Conservation (phyloP, 1,140 invertebrate genomes). For the Hycleus phaleratus region DNA sequence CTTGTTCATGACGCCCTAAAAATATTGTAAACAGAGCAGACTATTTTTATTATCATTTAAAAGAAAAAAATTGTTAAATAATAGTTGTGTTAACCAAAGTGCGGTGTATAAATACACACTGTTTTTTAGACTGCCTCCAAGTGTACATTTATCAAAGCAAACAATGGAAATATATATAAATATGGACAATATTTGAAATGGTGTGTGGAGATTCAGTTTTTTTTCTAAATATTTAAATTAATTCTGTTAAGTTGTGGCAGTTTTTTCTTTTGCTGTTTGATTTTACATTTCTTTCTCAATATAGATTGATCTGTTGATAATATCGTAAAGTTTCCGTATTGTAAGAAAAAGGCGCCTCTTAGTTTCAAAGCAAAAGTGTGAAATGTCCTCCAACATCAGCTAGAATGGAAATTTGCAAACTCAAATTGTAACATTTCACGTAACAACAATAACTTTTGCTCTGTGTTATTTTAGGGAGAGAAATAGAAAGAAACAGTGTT, state of each 20-base stretch:
- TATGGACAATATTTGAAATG: constrained; percentile 17
- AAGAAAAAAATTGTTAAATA: constrained; percentile 17
- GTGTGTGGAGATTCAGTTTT: neutral
- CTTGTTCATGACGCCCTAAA: constrained; percentile 6
- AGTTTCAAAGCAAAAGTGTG: constrained; percentile 23
- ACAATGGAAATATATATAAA: neutral
- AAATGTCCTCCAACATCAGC: neutral
- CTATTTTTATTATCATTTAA: constrained; percentile 34
- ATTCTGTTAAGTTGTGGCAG: too few relatives aligned
- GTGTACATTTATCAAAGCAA: constrained; percentile 8
- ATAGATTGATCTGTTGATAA: constrained; percentile 3
- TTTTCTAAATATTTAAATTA: neutral
- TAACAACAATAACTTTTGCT: constrained; percentile 30
- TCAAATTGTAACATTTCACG: constrained; percentile 27
- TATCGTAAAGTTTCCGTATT: constrained; percentile 12
- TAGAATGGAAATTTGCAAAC: too few relatives aligned
- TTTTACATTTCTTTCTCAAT: constrained; percentile 7
- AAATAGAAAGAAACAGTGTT: constrained; percentile 36
- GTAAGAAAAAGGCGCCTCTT: constrained; percentile 14
- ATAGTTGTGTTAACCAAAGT: constrained; percentile 24
- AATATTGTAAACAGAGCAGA: constrained; percentile 38
- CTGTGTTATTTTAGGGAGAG: constrained; percentile 39
- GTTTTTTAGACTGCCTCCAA: constrained; percentile 8
- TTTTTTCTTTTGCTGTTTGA: constrained; percentile 7
- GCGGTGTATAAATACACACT: constrained; percentile 5